A percentile compares a stretch with the other conserved stretches of the same genome.
phyloP scores from a whole-genome alignment of 2,888 invertebrate genomes.

The Nomada fabriciana region DNA sequence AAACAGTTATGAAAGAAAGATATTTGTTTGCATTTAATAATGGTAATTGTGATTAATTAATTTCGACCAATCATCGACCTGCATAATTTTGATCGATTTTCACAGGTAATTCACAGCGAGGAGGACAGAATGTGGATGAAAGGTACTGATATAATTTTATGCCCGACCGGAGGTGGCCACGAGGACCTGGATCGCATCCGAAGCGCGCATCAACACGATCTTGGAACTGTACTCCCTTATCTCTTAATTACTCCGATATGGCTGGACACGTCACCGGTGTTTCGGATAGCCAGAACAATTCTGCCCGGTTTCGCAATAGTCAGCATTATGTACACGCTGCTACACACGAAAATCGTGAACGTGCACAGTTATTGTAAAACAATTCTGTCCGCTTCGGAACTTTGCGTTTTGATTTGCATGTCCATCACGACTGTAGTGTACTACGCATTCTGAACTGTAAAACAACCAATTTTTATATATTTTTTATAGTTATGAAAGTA shows the following conservation, averaged over 20 bases:
- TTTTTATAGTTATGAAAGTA: not conserved
- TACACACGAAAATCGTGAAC: constrained; percentile 65
- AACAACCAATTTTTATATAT: not conserved
- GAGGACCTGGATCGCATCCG: constrained; percentile 76
- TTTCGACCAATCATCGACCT: constrained; percentile 3
- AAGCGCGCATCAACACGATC: constrained; percentile 72
- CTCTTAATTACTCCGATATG: constrained; percentile 73
- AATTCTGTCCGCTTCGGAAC: not conserved
- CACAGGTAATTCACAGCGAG: constrained; percentile 79
- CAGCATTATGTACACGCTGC: constrained; percentile 69
- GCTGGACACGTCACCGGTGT: constrained; percentile 69
- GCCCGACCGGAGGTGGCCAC: constrained; percentile 75
- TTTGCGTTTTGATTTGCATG: constrained; percentile 49
- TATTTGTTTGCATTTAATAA: not conserved
- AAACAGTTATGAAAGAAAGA: no score
- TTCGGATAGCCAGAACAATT: constrained; percentile 53
- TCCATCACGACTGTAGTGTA: constrained; percentile 9
- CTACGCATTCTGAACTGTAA: not conserved
- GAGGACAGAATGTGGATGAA: constrained; percentile 78
- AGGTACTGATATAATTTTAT: constrained; percentile 68
- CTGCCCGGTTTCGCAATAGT: constrained; percentile 66
- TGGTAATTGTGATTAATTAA: not conserved
- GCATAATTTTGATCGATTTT: constrained; percentile 26
- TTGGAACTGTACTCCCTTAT: constrained; percentile 71
- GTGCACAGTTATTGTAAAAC: constrained; percentile 36